Evolutionary conservation across 2,797 vertebrate species (phyloP).

Genomic region (Sebastes oblongus): DNA sequence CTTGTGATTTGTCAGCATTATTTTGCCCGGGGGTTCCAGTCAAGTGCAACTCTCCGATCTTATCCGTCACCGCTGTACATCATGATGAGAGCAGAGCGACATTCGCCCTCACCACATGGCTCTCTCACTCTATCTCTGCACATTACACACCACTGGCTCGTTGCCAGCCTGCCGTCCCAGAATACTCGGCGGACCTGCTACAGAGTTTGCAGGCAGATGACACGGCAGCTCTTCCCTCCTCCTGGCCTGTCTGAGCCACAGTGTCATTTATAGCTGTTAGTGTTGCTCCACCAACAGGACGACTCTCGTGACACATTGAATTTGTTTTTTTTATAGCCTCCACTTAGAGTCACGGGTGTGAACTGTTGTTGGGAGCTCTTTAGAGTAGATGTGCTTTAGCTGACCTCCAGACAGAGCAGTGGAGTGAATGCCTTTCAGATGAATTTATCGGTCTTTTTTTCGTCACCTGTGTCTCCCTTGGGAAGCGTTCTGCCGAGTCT

Average conservation of each 20-base stretch:
- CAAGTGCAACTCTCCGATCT: slow-evolving; percentile 1
- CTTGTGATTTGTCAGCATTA: slow-evolving; percentile 49
- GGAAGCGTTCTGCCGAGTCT: slow-evolving; percentile 29
- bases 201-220: slow-evolving; percentile 59
- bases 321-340: not conserved
- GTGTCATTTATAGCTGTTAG: slow-evolving; percentile 66
- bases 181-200: slow-evolving; percentile 52
- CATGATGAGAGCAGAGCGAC: slow-evolving; percentile 28
- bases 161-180: slow-evolving; percentile 61
- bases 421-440: slow-evolving; percentile 2
- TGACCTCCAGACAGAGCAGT: slow-evolving; percentile 40
- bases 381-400: not conserved
- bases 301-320: slow-evolving; percentile 10
- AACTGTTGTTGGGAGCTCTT: slow-evolving; percentile 5
- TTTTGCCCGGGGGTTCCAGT: slow-evolving; percentile 10
- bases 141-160: slow-evolving; percentile 44
- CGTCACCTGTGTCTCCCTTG: slow-evolving; percentile 15
- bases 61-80: slow-evolving; percentile 23
- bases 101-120: not conserved
- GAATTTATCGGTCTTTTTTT: slow-evolving; percentile 8
- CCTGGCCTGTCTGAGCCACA: slow-evolving; percentile 44
- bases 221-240: slow-evolving; percentile 58
- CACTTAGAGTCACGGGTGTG: not conserved
- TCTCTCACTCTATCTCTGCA: slow-evolving; percentile 22
- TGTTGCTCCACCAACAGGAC: slow-evolving; percentile 26